Evolutionary conservation across 2,113 vertebrate species (phyloP), one percentile per base, ranked within the genome.

Genomic region (Myrmecophaga tridactyla): DNA sequence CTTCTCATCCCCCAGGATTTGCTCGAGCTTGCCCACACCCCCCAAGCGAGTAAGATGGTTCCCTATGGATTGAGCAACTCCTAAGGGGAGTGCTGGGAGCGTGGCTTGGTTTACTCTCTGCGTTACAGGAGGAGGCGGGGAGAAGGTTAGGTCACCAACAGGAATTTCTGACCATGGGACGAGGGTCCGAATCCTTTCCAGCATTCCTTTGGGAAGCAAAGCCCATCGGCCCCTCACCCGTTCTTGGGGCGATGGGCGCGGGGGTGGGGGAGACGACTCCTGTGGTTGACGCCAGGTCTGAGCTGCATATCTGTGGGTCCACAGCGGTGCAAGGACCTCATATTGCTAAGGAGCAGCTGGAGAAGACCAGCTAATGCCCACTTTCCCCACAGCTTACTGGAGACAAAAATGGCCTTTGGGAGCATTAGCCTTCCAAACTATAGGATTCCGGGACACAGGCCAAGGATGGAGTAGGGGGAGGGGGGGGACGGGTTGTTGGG

Each of bases 361-460:
- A 92, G 89, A 39, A 46, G 46, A 34, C 51, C 21, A 0, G 5
- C 92, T 36, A 88, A 89, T 46, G 81, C 77, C 95, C 94, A 95
- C 97, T 69, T 97, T 96, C 92, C 43, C 41, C 0, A 8, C 48
- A 90, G 95, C 94, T 97, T 95, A 96, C 73, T 65, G n/a, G 56
- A 95, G 94, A 96, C 94, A 93, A 96, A 94, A 94, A n/a, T 1
- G n/a, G 56, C 92, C 82, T 88, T 97, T 86, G 82, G 87, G 77
- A 94, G 51, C 77, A 95, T 97, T 97, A 92, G 92, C 58, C 85
- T 96, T 75, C 88, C 86, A 95, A 95, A 96, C 88, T 92, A 92
- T 70, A 96, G 90, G 92, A 92, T 97, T 95, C 92, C 15, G 9
- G 90, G 78, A 39, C 69, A 70, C 63, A 58, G 94, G 78, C 87